Evolutionary conservation across 1,140 invertebrate genomes (phyloP).

Genomic region (Diorhabda sublineata): DNA sequence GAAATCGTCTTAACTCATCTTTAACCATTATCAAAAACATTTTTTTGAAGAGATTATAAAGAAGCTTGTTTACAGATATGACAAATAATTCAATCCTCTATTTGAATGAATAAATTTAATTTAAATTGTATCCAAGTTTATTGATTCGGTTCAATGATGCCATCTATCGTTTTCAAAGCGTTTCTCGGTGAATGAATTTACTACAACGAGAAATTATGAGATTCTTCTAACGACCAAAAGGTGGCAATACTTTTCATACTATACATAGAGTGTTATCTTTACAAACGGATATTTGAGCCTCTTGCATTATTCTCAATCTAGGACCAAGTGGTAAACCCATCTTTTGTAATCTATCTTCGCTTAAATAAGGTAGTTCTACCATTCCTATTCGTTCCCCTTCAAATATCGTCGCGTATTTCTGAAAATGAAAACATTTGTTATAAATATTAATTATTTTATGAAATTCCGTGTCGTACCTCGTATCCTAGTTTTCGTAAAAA

Average conservation of each 20-base stretch:
- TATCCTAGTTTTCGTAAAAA: constrained; percentile 91
- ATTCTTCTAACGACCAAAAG: not conserved
- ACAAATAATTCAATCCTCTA: too few relatives aligned
- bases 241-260: constrained; percentile 39
- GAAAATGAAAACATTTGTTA: constrained; percentile 38
- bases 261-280: constrained; percentile 54
- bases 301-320: constrained; percentile 81
- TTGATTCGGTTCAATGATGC: too few relatives aligned
- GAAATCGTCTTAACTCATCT: too few relatives aligned
- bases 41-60: too few relatives aligned
- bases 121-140: too few relatives aligned
- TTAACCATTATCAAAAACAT: too few relatives aligned
- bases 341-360: constrained; percentile 82
- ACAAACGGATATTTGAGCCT: constrained; percentile 70
- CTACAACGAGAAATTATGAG: too few relatives aligned
- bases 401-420: constrained; percentile 86
- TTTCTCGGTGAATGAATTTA: too few relatives aligned
- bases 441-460: not conserved
- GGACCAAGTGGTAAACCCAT: constrained; percentile 88
- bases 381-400: constrained; percentile 88
- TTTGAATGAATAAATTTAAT: too few relatives aligned
- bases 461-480: constrained; percentile 61
- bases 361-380: constrained; percentile 86
- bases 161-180: too few relatives aligned
- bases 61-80: too few relatives aligned